A percentile compares a stretch with the other conserved stretches of the same genome.
phyloP scores from a whole-genome alignment of 2,888 invertebrate species.

The Brachypalpus laphriformis region DNA sequence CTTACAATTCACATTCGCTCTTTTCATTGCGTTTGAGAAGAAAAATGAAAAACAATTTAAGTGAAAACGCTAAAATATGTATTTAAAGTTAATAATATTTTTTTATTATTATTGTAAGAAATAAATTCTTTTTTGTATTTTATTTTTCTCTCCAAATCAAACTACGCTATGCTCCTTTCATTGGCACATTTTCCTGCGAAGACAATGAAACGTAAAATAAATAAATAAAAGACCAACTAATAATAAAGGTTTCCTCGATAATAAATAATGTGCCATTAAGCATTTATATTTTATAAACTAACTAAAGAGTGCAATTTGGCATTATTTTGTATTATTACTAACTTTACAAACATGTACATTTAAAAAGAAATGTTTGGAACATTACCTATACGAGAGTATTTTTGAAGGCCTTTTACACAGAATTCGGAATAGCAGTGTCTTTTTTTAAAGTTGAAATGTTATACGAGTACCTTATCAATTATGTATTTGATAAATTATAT shows the following conservation, averaged over 20 bases:
- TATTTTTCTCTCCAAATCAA: conserved; percentile 71
- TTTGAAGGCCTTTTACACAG: conserved; percentile 57
- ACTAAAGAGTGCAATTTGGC: conserved; percentile 47
- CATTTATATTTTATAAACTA: conserved; percentile 72
- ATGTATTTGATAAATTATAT: conserved; percentile 68
- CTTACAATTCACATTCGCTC: conserved; percentile 56
- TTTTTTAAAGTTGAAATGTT: conserved; percentile 59
- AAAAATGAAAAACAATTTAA: conserved; percentile 53
- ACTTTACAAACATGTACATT: conserved; percentile 57
- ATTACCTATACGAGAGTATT: conserved; percentile 45
- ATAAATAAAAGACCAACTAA: conserved; percentile 43
- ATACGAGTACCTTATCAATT: conserved; percentile 42
- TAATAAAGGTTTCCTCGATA: conserved; percentile 38
- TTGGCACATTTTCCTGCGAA: conserved; percentile 51
- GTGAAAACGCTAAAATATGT: conserved; percentile 72
- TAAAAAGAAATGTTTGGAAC: conserved; percentile 25
- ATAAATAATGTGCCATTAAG: conserved; percentile 75
- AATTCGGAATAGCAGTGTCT: conserved; percentile 72
- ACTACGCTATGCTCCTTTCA: conserved; percentile 55
- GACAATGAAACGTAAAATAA: conserved; percentile 54
- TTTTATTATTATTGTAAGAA: conserved; percentile 77
- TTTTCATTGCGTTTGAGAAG: conserved; percentile 74
- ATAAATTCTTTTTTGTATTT: conserved; percentile 76
- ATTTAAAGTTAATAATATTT: conserved; percentile 48
- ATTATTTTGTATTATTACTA: conserved; percentile 65